These are phyloP conservation scores for Rambutsinella grinnellia DNA, from an alignment of 2,888 invertebrate genomes.

Conservation along the genomic window DNA sequence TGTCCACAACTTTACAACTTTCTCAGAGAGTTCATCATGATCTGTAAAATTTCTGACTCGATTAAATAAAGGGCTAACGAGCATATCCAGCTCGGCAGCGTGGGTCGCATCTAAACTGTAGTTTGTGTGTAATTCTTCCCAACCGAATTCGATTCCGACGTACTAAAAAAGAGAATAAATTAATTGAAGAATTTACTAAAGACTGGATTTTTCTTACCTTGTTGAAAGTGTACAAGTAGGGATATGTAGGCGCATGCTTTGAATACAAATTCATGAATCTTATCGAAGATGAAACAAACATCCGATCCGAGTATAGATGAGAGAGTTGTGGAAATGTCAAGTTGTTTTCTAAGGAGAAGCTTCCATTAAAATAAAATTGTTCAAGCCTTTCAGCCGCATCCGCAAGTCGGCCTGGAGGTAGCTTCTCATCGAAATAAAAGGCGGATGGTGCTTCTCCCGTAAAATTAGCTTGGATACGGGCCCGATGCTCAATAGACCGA, in stretches of 20 bases:
- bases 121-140: slow-evolving; percentile 24
- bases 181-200: no score
- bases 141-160: slow-evolving; percentile 25
- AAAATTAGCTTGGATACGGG: slow-evolving; percentile 32
- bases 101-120: slow-evolving; percentile 38
- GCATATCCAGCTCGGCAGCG: slow-evolving; percentile 44
- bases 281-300: slow-evolving; percentile 17
- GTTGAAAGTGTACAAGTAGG: slow-evolving; percentile 44
- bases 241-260: slow-evolving; percentile 21
- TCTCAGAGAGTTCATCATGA: slow-evolving; percentile 23
- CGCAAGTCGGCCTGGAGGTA: slow-evolving; percentile 2
- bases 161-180: background rate
- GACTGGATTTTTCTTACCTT: no score
- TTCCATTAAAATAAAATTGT: slow-evolving; percentile 39
- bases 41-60: background rate
- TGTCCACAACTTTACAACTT: slow-evolving; percentile 25
- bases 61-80: slow-evolving; percentile 30
- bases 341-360: slow-evolving; percentile 18
- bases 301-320: slow-evolving; percentile 29
- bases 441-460: slow-evolving; percentile 31
- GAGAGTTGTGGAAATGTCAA: slow-evolving; percentile 4
- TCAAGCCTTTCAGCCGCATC: slow-evolving; percentile 33
- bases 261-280: slow-evolving; percentile 34
- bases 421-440: slow-evolving; percentile 46
- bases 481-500: no score